A percentile compares a stretch with the other conserved stretches of the same genome.
phyloP scores from a whole-genome alignment of 2,797 vertebrate species.

The Botia almorhae region DNA sequence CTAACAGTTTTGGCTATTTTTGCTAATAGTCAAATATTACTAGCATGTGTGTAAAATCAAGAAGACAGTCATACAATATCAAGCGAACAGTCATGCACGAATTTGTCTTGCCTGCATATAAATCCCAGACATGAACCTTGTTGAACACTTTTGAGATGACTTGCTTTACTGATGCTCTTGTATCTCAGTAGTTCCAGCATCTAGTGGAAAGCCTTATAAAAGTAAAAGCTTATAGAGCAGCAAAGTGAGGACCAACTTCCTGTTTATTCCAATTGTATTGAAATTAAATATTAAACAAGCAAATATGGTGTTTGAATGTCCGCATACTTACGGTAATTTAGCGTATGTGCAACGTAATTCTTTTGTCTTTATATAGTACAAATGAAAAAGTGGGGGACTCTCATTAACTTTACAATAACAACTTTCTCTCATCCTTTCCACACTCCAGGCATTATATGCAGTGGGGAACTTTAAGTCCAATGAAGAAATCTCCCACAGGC shows the following conservation, averaged over 20 bases:
- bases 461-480: constrained; percentile 90
- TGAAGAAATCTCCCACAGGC: constrained; percentile 67
- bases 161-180: neutral
- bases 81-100: neutral
- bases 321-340: neutral
- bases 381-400: neutral
- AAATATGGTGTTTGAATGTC: neutral
- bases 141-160: neutral
- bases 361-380: neutral
- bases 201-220: neutral
- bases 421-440: neutral
- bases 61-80: neutral
- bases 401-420: neutral
- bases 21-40: neutral
- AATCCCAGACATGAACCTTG: too few relatives aligned
- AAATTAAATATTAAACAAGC: constrained; percentile 1
- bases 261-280: neutral
- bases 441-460: constrained; percentile 86
- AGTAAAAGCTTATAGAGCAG: constrained; percentile 1
- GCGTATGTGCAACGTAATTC: neutral
- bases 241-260: neutral
- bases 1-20: too few relatives aligned
- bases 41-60: neutral
- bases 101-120: too few relatives aligned
- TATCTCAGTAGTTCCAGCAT: neutral